phyloP scores from a whole-genome alignment of 2,888 invertebrate genomes.

The Cerastis rubricosa region DNA sequence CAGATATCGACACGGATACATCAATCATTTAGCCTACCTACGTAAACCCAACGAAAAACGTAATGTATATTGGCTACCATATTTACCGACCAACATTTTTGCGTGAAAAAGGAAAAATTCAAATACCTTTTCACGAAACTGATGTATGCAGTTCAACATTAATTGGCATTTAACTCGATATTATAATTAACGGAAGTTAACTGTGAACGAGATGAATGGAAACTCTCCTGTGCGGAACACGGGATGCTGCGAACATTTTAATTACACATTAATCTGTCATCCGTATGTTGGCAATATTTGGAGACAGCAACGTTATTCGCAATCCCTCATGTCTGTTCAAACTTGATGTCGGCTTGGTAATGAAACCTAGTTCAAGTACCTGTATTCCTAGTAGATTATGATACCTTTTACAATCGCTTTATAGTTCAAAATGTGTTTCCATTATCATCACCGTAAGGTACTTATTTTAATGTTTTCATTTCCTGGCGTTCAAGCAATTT shows the following conservation, averaged over 20 bases:
- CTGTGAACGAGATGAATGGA: constrained; percentile 31
- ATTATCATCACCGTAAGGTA: not conserved
- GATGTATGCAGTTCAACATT: constrained; percentile 19
- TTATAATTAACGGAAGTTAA: constrained; percentile 31
- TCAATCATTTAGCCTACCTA: constrained; percentile 28
- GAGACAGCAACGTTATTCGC: constrained; percentile 28
- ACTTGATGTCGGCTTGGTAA: constrained; percentile 45
- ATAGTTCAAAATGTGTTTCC: not conserved
- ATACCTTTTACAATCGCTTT: not conserved
- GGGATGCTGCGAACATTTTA: constrained; percentile 43
- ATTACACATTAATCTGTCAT: constrained; percentile 54
- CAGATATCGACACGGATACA: constrained; percentile 22
- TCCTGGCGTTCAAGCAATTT: constrained; percentile 43
- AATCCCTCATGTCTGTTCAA: constrained; percentile 47
- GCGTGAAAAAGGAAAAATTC: not conserved
- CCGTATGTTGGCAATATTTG: constrained; percentile 29
- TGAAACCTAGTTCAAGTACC: constrained; percentile 27
- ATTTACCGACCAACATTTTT: constrained; percentile 9
- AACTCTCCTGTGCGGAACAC: constrained; percentile 15
- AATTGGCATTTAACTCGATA: constrained; percentile 36
- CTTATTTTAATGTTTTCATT: constrained; percentile 28
- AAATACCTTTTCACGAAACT: not conserved
- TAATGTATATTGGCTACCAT: not conserved
- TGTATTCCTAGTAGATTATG: not conserved
- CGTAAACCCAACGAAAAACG: constrained; percentile 11